Evolutionary conservation across 2,888 invertebrate species (phyloP), one percentile per base, ranked within the genome.

Genomic region (Agriopis aurantiaria): DNA sequence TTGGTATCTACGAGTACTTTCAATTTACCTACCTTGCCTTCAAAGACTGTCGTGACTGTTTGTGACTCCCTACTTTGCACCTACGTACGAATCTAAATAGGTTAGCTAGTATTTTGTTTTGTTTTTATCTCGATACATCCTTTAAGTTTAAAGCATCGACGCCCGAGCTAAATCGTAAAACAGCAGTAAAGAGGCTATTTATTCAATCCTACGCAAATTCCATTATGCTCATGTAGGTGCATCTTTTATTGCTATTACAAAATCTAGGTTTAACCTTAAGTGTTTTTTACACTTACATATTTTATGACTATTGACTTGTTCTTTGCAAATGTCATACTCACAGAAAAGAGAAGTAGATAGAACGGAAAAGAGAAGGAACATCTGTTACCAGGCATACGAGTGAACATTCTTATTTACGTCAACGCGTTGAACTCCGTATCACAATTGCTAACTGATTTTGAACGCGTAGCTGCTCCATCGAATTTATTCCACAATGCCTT

Each of bases 131-230:
- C 8, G 6, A 4, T 23, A 7, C 17, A 10, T 60, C 11, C n/a
- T 52, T 48, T 14, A 14, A 43, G 8, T 52, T 48, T 49, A 49
- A 43, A 43, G 43, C 43, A 64, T 48, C 5, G 52, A 52, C 58
- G 14, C 40, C 59, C 53, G 46, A 53, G 55, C 49, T 45, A 41
- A 55, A 43, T 67, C n/a, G 43, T 68, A 52, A 61, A 61, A 45
- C 62, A 53, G 46, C 45, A 46, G 40, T 65, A 56, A 23, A 65
- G 43, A 69, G 46, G 48, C 60, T 51, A 60, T 56, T 56, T 49
- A 63, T 51, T 23, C 9, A 23, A 17, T 52, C 69, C 69, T 57
- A 69, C 69, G 46, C 65, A 52, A 69, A 65, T 69, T 69, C 69
- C 61, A n/a, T 17, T 8, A 9, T 52, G 41, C 6, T 40, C 51